These are phyloP conservation scores for Acanthoscelides obtectus DNA, from an alignment of 2,888 invertebrate genomes.

Conservation along the genomic window DNA sequence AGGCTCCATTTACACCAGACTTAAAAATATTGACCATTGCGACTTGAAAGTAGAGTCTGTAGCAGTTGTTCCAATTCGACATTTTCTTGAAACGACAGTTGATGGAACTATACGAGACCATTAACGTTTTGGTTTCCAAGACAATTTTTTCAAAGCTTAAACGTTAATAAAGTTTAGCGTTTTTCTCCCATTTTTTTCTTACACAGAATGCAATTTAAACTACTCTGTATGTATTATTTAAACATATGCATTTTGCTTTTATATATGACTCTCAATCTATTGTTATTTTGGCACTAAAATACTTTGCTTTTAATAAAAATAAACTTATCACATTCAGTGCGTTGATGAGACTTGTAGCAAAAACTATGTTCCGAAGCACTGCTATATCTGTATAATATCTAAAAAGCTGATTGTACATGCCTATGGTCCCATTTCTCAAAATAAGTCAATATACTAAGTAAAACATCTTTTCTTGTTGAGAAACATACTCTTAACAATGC, in stretches of 20 bases:
- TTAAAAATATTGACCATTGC: background rate
- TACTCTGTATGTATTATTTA: no score
- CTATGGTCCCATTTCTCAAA: background rate
- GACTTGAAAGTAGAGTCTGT: background rate
- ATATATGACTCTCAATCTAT: background rate
- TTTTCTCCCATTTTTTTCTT: no score
- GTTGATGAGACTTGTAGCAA: background rate
- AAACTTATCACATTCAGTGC: background rate
- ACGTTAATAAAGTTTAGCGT: no score
- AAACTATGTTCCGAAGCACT: background rate
- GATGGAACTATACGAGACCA: no score
- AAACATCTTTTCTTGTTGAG: no score
- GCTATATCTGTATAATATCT: background rate
- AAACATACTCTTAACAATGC: no score
- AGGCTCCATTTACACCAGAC: background rate
- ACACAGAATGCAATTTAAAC: no score
- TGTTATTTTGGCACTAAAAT: background rate
- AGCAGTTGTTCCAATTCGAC: background rate
- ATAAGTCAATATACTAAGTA: no score
- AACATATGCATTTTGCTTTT: background rate
- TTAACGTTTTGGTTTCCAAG: no score
- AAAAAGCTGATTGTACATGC: background rate
- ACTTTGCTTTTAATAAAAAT: background rate
- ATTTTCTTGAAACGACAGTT: background rate
- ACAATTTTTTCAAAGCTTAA: no score